These are phyloP conservation scores for Aphaenogaster rudis DNA, from an alignment of 1,140 invertebrate species.

Conservation along the genomic window DNA sequence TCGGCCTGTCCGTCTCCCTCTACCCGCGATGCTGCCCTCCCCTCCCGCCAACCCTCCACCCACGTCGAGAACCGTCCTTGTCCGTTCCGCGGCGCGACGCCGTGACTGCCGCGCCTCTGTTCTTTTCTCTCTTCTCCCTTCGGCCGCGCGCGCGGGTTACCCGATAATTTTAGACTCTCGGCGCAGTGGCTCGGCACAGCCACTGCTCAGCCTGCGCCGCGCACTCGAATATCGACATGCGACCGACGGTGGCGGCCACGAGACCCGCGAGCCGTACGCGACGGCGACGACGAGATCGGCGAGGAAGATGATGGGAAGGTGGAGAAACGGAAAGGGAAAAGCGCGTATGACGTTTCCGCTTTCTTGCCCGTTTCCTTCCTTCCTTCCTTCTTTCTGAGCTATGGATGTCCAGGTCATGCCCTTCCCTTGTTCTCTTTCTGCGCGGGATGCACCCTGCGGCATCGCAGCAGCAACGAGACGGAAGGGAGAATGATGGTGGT, in stretches of 20 bases:
- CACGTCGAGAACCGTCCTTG: slow-evolving; percentile 37
- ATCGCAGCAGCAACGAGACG: neutral
- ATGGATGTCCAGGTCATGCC: neutral
- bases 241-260: slow-evolving; percentile 56
- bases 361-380: slow-evolving; percentile 27
- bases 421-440: neutral
- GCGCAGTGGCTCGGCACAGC: slow-evolving; percentile 80
- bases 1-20: neutral
- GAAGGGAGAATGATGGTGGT: neutral
- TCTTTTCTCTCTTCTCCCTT: slow-evolving; percentile 83
- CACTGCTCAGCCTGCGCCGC: slow-evolving; percentile 83
- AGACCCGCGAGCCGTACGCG: slow-evolving; percentile 64
- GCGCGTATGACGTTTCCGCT: slow-evolving; percentile 3
- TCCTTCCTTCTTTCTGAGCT: neutral
- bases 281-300: slow-evolving; percentile 46
- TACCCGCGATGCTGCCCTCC: slow-evolving; percentile 4
- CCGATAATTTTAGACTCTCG: slow-evolving; percentile 85
- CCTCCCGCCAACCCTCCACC: slow-evolving; percentile 14
- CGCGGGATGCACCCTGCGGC: neutral
- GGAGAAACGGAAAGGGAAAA: neutral
- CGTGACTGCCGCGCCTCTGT: slow-evolving; percentile 85
- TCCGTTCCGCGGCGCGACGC: slow-evolving; percentile 62
- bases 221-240: slow-evolving; percentile 85
- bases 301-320: slow-evolving; percentile 26
- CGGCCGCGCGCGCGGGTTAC: slow-evolving; percentile 63